Evolutionary conservation across 2,797 vertebrate species (phyloP).

Genomic region (Coracias cyanogaster): DNA sequence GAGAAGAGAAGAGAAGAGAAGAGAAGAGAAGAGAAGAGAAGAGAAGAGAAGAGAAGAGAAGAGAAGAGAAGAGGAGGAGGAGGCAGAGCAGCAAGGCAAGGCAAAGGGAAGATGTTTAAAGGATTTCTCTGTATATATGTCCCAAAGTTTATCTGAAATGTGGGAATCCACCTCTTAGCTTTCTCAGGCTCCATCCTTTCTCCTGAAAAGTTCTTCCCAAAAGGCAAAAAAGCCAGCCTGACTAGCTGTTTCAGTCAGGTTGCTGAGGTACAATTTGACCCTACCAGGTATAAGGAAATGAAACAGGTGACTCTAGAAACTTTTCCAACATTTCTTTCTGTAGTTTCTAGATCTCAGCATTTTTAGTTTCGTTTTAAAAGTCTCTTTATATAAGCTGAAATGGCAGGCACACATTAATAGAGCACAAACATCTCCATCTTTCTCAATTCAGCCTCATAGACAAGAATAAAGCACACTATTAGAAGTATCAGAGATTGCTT

Average conservation of each 20-base stretch:
- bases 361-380: slow-evolving; percentile 9
- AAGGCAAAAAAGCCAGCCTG: neutral
- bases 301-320: neutral
- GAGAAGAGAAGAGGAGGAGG: accelerated
- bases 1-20: accelerated
- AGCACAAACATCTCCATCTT: neutral
- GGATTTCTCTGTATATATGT: neutral
- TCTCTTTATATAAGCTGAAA: slow-evolving; percentile 19
- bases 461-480: slow-evolving; percentile 22
- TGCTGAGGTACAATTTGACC: neutral
- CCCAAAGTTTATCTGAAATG: neutral
- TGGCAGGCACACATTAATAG: neutral
- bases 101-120: neutral
- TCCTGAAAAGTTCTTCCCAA: neutral
- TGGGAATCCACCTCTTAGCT: neutral
- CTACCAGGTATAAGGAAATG: neutral
- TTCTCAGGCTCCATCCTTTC: neutral
- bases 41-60: accelerated
- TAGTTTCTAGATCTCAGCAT: neutral
- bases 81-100: neutral
- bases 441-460: neutral
- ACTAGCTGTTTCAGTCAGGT: neutral
- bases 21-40: too few relatives aligned
- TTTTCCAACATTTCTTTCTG: neutral
- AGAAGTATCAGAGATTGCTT: slow-evolving; percentile 8